Conservation (phyloP, 2,888 invertebrate genomes). For the Epinotia demarniana region DNA sequence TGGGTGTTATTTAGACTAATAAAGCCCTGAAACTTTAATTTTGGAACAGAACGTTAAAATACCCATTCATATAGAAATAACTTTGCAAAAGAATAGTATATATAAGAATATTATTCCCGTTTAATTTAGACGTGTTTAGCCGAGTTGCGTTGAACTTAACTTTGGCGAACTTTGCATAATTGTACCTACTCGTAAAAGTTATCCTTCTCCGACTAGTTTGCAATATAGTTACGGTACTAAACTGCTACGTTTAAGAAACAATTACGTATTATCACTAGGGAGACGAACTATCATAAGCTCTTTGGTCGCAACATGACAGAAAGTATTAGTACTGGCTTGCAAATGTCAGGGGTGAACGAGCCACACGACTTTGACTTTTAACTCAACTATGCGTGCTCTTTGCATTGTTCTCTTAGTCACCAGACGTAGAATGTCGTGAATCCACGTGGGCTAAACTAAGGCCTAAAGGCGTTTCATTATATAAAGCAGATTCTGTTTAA, state of each 20-base stretch:
- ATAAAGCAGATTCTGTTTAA: constrained; percentile 1
- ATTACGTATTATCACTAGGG: not conserved
- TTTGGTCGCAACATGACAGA: not conserved
- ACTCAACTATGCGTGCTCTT: constrained; percentile 33
- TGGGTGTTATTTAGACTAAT: not conserved
- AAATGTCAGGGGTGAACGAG: constrained; percentile 63
- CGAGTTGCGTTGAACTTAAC: constrained; percentile 12
- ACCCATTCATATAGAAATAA: too few relatives aligned
- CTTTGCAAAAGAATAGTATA: not conserved
- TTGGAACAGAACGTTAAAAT: not conserved
- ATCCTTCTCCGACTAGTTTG: not conserved
- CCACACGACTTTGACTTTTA: constrained; percentile 68
- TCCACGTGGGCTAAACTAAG: constrained; percentile 13
- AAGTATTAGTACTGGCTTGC: not conserved
- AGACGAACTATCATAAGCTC: not conserved
- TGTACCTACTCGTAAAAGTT: not conserved
- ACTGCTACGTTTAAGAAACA: not conserved
- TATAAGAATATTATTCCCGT: not conserved
- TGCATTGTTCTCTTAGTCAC: constrained; percentile 29
- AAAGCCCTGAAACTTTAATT: not conserved
- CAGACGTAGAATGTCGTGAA: constrained; percentile 12
- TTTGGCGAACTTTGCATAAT: constrained; percentile 13
- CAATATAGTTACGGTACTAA: not conserved
- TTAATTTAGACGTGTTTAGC: not conserved
- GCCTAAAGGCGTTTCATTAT: not conserved